Conservation (phyloP, 2,888 invertebrate genomes). For the Dolichomitus sp. region DNA sequence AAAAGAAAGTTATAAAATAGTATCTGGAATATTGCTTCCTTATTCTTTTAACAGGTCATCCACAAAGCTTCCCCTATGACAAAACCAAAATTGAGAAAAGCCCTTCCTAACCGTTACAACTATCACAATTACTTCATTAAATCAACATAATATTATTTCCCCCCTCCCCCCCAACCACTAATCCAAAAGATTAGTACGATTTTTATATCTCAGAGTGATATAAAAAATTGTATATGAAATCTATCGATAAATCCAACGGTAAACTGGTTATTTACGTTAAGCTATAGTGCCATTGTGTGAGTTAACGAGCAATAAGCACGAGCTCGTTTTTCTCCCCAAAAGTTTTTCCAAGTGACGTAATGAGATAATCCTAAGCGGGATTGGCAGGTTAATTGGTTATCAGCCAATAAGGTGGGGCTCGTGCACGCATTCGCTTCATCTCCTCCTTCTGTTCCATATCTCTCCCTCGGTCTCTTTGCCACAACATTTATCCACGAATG, state of each 20-base stretch:
- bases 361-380: slow-evolving; percentile 73
- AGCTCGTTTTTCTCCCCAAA: slow-evolving; percentile 26
- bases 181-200: too few relatives aligned
- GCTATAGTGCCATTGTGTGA: slow-evolving; percentile 42
- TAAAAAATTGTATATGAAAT: too few relatives aligned
- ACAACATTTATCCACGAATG: slow-evolving; percentile 61
- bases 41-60: too few relatives aligned
- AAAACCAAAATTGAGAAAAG: too few relatives aligned
- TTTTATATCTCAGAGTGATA: too few relatives aligned
- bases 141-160: too few relatives aligned
- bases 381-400: slow-evolving; percentile 76
- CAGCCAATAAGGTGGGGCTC: slow-evolving; percentile 69
- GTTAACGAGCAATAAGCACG: slow-evolving; percentile 67
- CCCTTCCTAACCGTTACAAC: too few relatives aligned
- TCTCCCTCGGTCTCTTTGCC: slow-evolving; percentile 42
- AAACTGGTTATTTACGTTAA: slow-evolving; percentile 48
- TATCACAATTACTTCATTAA: too few relatives aligned
- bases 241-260: neutral
- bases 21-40: too few relatives aligned
- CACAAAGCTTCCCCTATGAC: too few relatives aligned
- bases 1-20: too few relatives aligned
- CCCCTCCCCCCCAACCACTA: too few relatives aligned
- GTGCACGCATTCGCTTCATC: slow-evolving; percentile 42
- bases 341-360: slow-evolving; percentile 62
- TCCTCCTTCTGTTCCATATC: slow-evolving; percentile 41